These are phyloP conservation scores for Troilus luridus DNA, from an alignment of 2,888 invertebrate species.

Conservation along the genomic window DNA sequence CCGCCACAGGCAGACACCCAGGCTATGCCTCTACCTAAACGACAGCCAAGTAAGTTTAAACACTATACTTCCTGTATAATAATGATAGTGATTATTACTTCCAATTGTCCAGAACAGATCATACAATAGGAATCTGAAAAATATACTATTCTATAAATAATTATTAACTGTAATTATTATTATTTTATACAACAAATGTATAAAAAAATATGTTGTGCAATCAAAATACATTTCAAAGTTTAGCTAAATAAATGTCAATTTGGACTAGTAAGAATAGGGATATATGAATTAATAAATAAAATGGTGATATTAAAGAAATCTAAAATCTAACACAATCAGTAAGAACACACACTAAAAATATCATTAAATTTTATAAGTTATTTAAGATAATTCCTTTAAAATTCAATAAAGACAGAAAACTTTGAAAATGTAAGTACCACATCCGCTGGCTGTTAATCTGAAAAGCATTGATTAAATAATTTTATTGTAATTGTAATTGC, in stretches of 20 bases:
- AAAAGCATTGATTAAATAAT: slow-evolving; percentile 37
- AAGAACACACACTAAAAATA: not conserved
- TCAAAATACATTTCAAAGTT: slow-evolving; percentile 23
- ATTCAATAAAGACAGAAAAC: slow-evolving; percentile 14
- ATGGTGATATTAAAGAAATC: not conserved
- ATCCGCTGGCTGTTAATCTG: slow-evolving; percentile 55
- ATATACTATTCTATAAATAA: not conserved
- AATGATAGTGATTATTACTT: not conserved
- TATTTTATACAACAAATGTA: not conserved
- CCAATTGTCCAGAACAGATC: slow-evolving; percentile 39
- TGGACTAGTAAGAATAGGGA: not conserved
- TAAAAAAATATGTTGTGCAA: not conserved
- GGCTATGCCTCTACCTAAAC: slow-evolving; percentile 83
- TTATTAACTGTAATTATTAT: not conserved
- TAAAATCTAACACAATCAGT: not conserved
- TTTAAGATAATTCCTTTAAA: not conserved
- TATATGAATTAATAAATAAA: slow-evolving; percentile 2
- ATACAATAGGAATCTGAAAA: slow-evolving; percentile 44
- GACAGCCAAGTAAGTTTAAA: slow-evolving; percentile 81
- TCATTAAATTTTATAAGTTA: not conserved
- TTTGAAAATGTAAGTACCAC: slow-evolving; percentile 40
- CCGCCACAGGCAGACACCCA: slow-evolving; percentile 74
- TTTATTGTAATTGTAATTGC: not conserved
- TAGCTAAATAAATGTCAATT: not conserved
- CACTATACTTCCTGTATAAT: not conserved